phyloP scores from a whole-genome alignment of 2,888 invertebrate species.

The Cephus pygmeus region DNA sequence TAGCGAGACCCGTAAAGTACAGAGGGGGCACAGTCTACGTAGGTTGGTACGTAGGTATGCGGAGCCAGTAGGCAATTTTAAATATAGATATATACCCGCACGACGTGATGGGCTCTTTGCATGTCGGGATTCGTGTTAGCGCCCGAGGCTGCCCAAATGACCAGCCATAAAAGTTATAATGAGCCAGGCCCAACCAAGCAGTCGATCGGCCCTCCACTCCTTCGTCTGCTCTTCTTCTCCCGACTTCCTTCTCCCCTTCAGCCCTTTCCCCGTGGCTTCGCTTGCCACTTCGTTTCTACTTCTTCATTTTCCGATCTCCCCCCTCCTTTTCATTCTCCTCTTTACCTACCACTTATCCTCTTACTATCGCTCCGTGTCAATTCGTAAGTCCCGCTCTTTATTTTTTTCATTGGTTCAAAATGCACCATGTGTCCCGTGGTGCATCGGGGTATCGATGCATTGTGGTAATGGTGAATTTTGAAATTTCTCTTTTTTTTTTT shows the following conservation, averaged over 20 bases:
- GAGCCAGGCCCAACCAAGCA: conserved; percentile 38
- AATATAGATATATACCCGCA: conserved; percentile 1
- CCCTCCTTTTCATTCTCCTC: background rate
- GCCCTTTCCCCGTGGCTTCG: conserved; percentile 1
- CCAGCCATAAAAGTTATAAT: conserved; percentile 55
- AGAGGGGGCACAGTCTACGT: background rate
- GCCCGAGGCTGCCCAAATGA: conserved; percentile 46
- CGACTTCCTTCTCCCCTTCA: conserved; percentile 23
- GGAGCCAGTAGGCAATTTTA: conserved; percentile 5
- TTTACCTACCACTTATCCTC: conserved; percentile 1
- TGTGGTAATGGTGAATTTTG: background rate
- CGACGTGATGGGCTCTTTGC: conserved; percentile 32
- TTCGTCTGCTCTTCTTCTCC: conserved; percentile 29
- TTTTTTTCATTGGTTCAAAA: background rate
- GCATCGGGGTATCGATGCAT: background rate
- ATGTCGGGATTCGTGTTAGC: conserved; percentile 47
- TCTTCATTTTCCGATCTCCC: conserved; percentile 3
- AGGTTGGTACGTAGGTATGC: background rate
- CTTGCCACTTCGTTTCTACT: conserved; percentile 7
- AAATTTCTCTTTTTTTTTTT: background rate
- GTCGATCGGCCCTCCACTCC: conserved; percentile 37
- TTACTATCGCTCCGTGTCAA: background rate
- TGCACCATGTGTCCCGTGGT: background rate
- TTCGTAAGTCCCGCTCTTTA: background rate
- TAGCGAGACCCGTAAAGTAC: conserved; percentile 1